A percentile compares a stretch with the other conserved stretches of the same genome.
These are phyloP conservation scores for Notechis scutatus DNA, from an alignment of 2,113 vertebrate genomes.

Conservation along the genomic window DNA sequence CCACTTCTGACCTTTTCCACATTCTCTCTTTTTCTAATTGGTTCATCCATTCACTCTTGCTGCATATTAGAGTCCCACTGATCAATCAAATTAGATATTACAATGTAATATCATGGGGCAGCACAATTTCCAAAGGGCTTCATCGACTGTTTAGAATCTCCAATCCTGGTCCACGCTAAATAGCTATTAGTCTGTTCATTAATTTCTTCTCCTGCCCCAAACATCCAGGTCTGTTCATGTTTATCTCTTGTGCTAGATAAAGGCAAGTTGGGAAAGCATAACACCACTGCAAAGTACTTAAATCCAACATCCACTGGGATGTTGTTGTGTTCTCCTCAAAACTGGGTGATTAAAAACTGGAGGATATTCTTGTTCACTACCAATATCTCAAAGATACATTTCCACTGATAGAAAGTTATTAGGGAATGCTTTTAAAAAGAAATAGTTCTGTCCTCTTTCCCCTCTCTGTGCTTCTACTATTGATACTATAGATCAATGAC, in stretches of 20 bases:
- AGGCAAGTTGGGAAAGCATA: background rate
- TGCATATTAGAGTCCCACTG: slow-evolving; percentile 41
- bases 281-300: background rate
- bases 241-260: background rate
- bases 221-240: background rate
- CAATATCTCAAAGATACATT: background rate
- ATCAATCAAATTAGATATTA: slow-evolving; percentile 51
- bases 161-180: background rate
- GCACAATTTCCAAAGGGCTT: slow-evolving; percentile 13
- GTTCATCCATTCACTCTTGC: slow-evolving; percentile 30
- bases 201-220: background rate
- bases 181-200: background rate
- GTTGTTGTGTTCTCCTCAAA: background rate
- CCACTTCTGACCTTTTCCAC: slow-evolving; percentile 51
- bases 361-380: background rate
- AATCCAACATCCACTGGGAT: background rate
- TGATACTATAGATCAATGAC: slow-evolving; percentile 32
- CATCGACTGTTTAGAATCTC: background rate
- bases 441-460: slow-evolving; percentile 7
- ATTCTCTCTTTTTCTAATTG: slow-evolving; percentile 53
- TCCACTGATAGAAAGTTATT: background rate
- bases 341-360: background rate
- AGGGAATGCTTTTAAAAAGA: background rate
- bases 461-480: background rate
- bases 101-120: slow-evolving; percentile 15